Evolutionary conservation across 30 jellyfish, hydroid and myxozoan species (phyloP), one percentile per base, ranked within the genome.

Genomic region (Rhopilema esculentum): DNA sequence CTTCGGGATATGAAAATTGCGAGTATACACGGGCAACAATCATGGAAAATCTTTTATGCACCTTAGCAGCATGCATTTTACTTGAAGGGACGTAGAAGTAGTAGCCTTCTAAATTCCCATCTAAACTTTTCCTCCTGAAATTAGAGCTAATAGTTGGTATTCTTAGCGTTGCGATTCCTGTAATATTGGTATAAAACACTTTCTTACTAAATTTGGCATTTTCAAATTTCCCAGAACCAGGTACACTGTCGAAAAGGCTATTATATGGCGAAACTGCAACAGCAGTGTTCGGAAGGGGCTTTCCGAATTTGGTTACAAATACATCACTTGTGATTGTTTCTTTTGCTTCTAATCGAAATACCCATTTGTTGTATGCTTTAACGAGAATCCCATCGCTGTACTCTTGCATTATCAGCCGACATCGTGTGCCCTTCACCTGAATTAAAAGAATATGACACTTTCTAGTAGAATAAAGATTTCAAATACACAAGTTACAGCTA

Each of bases 21-120:
- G 73, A 86, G 74, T 9, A 84, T 0, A 84, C 83, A 8, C 75
- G 79, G 29, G 82, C 87, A 1, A 72, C 49, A 15, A 84, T 68
- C 73, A 61, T 4, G 21, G 75, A 27, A 26, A 49, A n/a, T 25
- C 0, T 0, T 27, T 9, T 16, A 0, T 29, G 49, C 26, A 4
- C 33, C 4, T 18, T 24, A 28, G 8, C 16, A 0, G 68, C n/a
- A n/a, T n/a, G 6, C 93, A 84, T 84, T 27, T 64, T 52, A 40
- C 80, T 40, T 12, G 77, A 32, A 27, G 20, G 29, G 16, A 84
- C 77, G 61, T 21, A 32, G 57, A 70, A 84, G 15, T 0, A 26
- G 28, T 84, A 84, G 22, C 93, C 87, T 51, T 84, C 93, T 23
- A 84, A 21, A 32, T 84, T 84, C 6, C 93, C 93, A 61, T 84